Base-by-base conservation (phyloP, 2,113 vertebrate species). In the Siphamia tubifer region DNA sequence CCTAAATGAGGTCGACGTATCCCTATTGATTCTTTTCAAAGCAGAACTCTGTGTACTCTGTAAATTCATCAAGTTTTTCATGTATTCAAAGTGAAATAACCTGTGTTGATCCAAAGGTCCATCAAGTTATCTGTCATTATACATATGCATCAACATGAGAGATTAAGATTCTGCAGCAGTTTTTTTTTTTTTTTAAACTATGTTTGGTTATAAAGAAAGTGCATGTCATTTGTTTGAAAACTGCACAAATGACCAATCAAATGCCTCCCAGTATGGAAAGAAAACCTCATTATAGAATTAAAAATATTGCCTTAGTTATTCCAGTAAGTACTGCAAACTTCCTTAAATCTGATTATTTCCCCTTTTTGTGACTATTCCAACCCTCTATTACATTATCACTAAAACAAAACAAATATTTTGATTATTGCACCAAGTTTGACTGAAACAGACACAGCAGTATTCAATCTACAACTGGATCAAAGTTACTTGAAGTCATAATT, bases 11-110 rank as follows among this genome's bases (percentile, higher is more conserved):
- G 86, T 77, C 74, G 4, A 73, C 32, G 2, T 40, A 3, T 58
- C 73, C 62, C 68, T 62, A 82, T 85, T 77, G 87, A 89, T 86
- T 78, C 44, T 15, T 24, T 71, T 74, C 61, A 68, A 71, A 69
- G 55, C 20, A 16, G 6, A 10, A n/a, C 68, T 31, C 49, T 48
- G 15, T 30, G 8, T 16, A n/a, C 60, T 17, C 20, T 82, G 24
- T 72, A 44, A 83, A 68, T 40, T 34, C 19, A 61, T 63, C 45
- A 34, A 7, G 2, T 21, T 66, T 64, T 51, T 53, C 27, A 30
- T 49, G 54, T 51, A 31, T 36, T 73, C 66, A 30, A 68, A 38
- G n/a, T 21, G 31, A 68, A 47, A 17, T 60, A 45, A 36, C 61
- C 5, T 16, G 16, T 25, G 35, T 28, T 34, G 5, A 10, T 63